phyloP scores from a whole-genome alignment of 2,797 vertebrate species.

The Ataeniobius toweri region DNA sequence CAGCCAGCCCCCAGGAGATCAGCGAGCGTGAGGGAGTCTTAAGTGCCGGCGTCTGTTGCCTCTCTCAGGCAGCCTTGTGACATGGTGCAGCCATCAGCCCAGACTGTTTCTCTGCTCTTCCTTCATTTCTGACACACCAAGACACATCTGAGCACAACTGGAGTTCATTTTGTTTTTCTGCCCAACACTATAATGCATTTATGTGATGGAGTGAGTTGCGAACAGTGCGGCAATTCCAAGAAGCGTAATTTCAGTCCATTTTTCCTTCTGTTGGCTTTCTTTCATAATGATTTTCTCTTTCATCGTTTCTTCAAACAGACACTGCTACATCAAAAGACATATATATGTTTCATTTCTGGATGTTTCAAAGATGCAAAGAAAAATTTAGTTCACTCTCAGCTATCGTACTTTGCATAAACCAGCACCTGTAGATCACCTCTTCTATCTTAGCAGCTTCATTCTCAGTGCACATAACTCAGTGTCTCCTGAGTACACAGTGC shows the following conservation, averaged over 20 bases:
- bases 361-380: slow-evolving; percentile 43
- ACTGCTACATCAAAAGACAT: slow-evolving; percentile 48
- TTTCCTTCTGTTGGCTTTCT: slow-evolving; percentile 34
- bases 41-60: slow-evolving; percentile 73
- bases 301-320: slow-evolving; percentile 58
- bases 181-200: slow-evolving; percentile 65
- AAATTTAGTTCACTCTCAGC: slow-evolving; percentile 2
- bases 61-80: slow-evolving; percentile 67
- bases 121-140: slow-evolving; percentile 53
- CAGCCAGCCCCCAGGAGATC: slow-evolving; percentile 80
- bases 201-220: slow-evolving; percentile 47
- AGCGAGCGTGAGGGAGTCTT: slow-evolving; percentile 72
- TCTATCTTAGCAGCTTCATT: slow-evolving; percentile 22
- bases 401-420: slow-evolving; percentile 1
- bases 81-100: slow-evolving; percentile 60
- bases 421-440: slow-evolving; percentile 27
- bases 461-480: neutral
- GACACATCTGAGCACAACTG: slow-evolving; percentile 52
- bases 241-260: slow-evolving; percentile 52
- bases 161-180: slow-evolving; percentile 67
- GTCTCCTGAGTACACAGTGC: neutral
- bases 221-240: slow-evolving; percentile 21
- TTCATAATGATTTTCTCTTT: slow-evolving; percentile 55
- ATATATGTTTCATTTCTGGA: slow-evolving; percentile 48
- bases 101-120: slow-evolving; percentile 44